Evolutionary conservation across 2,888 invertebrate genomes (phyloP), one percentile per base, ranked within the genome.

Genomic region (Andrena marginata): DNA sequence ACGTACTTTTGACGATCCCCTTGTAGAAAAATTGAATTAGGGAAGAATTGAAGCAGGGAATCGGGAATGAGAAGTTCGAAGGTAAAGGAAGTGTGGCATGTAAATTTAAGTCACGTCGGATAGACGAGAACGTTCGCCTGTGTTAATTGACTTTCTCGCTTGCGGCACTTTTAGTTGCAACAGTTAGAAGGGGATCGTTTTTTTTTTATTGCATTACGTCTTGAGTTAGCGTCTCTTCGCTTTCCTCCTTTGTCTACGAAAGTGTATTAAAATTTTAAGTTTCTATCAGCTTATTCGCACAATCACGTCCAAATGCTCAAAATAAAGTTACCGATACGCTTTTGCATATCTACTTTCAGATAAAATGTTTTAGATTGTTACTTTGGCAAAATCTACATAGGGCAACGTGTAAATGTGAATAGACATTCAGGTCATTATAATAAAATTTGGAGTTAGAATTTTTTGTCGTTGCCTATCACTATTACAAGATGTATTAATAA

Each of bases 101-200:
- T 71, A 80, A 84, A 86, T 86, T 86, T 88, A 74, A 86, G 81
- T 88, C 81, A 74, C 79, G 79, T 85, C 82, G 68, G 62, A 33
- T 67, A 70, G 80, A 65, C 72, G 70, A 67, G 54, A 82, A 82
- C 75, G 68, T 76, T 80, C 68, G 71, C 77, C 70, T 71, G 69
- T 69, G 79, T 80, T 87, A 87, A 87, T 87, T 86, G 86, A 88
- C 82, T 88, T 83, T 75, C 71, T 77, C 69, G 79, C 76, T 73
- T 33, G 69, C 67, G 78, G 80, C 82, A 48, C 73, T 80, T 81
- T 63, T 68, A 73, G 51, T 77, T 80, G 73, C 73, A 69, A 71
- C 72, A 82, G 79, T 88, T 83, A 72, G 63, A 76, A 56, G 42
- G 23, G 59, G 8, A 20, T 42, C 68, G 65, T 75, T 80, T 81